phyloP scores from a whole-genome alignment of 2,888 invertebrate species.

The Drosophila tanythrix region DNA sequence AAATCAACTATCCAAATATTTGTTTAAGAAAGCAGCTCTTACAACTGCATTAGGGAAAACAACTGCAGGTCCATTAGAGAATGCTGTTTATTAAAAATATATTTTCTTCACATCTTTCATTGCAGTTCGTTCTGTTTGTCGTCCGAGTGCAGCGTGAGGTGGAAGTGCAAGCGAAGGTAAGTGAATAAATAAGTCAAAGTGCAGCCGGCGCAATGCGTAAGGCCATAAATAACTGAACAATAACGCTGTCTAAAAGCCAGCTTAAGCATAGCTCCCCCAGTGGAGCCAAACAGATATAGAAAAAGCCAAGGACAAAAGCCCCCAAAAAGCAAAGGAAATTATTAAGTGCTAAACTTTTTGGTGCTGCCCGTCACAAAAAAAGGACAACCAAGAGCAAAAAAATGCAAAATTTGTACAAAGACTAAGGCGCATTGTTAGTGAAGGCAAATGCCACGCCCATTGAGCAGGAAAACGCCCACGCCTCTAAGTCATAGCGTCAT shows the following conservation, averaged over 20 bases:
- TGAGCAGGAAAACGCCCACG: not conserved
- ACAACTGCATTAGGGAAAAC: not conserved
- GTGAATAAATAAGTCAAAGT: conserved; percentile 67
- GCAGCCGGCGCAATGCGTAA: conserved; percentile 52
- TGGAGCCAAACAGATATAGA: conserved; percentile 21
- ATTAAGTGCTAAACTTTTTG: conserved; percentile 73
- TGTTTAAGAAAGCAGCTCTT: conserved; percentile 4
- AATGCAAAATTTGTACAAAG: conserved; percentile 55
- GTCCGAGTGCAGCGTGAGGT: conserved; percentile 18
- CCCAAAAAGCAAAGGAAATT: conserved; percentile 36
- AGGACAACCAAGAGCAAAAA: conserved; percentile 2
- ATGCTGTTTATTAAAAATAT: conserved; percentile 36
- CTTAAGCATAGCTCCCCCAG: conserved; percentile 29
- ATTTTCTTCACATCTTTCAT: conserved; percentile 31
- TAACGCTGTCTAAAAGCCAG: conserved; percentile 38
- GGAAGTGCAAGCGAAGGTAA: conserved; percentile 54
- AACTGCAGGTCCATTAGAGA: conserved; percentile 22
- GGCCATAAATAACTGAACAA: conserved; percentile 63
- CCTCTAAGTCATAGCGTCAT: conserved; percentile 25
- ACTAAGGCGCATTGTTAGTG: conserved; percentile 51
- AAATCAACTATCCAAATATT: not conserved
- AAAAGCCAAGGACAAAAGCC: conserved; percentile 23
- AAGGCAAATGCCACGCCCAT: conserved; percentile 48
- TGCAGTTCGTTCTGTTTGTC: conserved; percentile 41
- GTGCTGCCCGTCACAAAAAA: conserved; percentile 49